Evolutionary conservation across 2,888 invertebrate species (phyloP), one percentile per base, ranked within the genome.

Genomic region (Hermaeophaga mercurialis): DNA sequence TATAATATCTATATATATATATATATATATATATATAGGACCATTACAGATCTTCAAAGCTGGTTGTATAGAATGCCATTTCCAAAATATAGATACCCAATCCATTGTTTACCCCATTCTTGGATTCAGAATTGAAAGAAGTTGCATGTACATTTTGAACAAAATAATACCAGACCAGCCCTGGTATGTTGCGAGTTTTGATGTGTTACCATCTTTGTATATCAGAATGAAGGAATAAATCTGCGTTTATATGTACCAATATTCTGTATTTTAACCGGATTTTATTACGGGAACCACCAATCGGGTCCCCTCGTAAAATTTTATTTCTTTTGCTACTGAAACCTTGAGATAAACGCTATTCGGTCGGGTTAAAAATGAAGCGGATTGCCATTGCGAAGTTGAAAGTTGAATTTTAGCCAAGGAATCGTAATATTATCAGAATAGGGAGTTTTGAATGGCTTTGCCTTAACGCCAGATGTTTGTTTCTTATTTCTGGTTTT

Each of bases 161-260:
- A n/a, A n/a, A n/a, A n/a, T n/a, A n/a, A n/a, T n/a, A n/a, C n/a
- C n/a, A 31, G 31, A 31, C 4, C 11, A 22, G 14, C 38, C 15
- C 22, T 15, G 18, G 11, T 36, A 54, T 36, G 39, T 41, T 33
- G 15, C 38, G 28, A n/a, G 33, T 8, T n/a, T 7, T 38, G 46
- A 49, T 49, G 54, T 56, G 54, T 56, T 59, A 56, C 56, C 59
- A 59, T 54, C 57, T 48, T 24, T 36, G 46, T 31, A 47, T 19
- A 48, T 43, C 39, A 11, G 43, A 28, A 56, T 48, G 45, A 49
- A 54, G 54, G 45, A 45, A 48, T 44, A 53, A 53, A 52, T 59
- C 59, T 47, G 55, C 31, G 33, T 38, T 34, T 44, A 44, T 45
- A 45, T 45, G 28, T 50, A 49, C 19, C 28, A 45, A 44, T 33